A percentile compares a stretch with the other conserved stretches of the same genome.
These are phyloP conservation scores for Sebastes vulpes DNA, from an alignment of 2,797 vertebrate species.

Conservation along the genomic window DNA sequence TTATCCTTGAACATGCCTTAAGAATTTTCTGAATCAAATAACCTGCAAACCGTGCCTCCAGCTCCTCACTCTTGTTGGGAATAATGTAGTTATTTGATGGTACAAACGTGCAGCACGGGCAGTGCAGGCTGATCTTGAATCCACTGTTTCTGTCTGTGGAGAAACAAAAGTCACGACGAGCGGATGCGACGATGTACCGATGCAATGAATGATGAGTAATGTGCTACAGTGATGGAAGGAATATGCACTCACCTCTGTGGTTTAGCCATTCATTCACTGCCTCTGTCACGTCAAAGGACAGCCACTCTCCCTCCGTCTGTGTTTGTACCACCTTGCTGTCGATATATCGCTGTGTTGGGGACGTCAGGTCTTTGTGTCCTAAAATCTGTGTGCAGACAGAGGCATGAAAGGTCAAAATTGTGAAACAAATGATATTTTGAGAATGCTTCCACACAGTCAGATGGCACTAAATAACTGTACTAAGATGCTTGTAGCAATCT, in stretches of 20 bases:
- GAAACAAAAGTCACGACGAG: constrained; percentile 33
- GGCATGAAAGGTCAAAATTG: not conserved
- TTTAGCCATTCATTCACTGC: constrained; percentile 96
- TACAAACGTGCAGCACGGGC: constrained; percentile 96
- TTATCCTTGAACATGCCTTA: not conserved
- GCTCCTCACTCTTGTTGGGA: constrained; percentile 97
- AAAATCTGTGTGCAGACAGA: constrained; percentile 87
- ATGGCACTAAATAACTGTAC: too few species aligned
- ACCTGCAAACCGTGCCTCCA: constrained; percentile 98
- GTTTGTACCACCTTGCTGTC: constrained; percentile 97
- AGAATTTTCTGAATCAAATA: constrained; percentile 31
- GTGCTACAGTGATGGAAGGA: not conserved
- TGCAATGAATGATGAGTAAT: not conserved
- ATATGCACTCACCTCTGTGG: constrained; percentile 89
- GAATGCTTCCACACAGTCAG: not conserved
- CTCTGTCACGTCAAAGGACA: constrained; percentile 97
- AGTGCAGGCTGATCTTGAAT: constrained; percentile 98
- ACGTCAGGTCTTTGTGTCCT: constrained; percentile 92
- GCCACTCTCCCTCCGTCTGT: constrained; percentile 94
- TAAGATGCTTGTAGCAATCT: too few species aligned
- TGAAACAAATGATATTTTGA: not conserved
- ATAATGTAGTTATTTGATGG: constrained; percentile 98
- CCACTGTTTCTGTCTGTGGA: constrained; percentile 95
- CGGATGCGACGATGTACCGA: not conserved
- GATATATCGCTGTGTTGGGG: constrained; percentile 95